Evolutionary conservation across 2,797 vertebrate species (phyloP).

Genomic region (Phoxinus dragarum): DNA sequence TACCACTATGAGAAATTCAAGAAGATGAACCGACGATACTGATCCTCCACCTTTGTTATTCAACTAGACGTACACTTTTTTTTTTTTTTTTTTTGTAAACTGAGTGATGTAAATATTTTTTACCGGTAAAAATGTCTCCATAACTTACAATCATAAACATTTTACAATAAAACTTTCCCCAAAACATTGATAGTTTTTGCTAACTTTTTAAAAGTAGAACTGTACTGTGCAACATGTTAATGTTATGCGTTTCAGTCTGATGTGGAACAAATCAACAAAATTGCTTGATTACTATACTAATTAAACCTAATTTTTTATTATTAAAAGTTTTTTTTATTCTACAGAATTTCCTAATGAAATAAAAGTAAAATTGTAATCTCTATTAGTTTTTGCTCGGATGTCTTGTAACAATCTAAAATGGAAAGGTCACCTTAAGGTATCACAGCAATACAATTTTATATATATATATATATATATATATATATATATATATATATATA

Average conservation of each 20-base stretch:
- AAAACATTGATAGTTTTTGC: neutral
- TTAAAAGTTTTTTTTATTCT: constrained; percentile 26
- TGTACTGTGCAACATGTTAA: neutral
- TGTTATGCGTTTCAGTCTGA: neutral
- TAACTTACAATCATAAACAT: neutral
- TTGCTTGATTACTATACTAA: neutral
- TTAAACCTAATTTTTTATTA: neutral
- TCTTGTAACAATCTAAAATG: neutral
- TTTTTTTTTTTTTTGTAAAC: neutral
- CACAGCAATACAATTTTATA: neutral
- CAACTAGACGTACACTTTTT: neutral
- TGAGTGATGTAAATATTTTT: constrained; percentile 41
- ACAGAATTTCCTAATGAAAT: neutral
- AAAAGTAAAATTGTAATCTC: neutral
- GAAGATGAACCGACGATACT: constrained; percentile 98
- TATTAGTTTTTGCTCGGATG: neutral
- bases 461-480: too few relatives aligned
- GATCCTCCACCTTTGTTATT: constrained; percentile 53
- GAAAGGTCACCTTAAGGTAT: neutral
- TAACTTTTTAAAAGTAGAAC: neutral
- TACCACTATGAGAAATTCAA: constrained; percentile 99
- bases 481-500: neutral
- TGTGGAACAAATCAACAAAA: neutral
- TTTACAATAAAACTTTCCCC: constrained; percentile 18
- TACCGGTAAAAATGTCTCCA: neutral